These are phyloP conservation scores for Resseliella maxima DNA, from an alignment of 2,888 invertebrate species.

Conservation along the genomic window DNA sequence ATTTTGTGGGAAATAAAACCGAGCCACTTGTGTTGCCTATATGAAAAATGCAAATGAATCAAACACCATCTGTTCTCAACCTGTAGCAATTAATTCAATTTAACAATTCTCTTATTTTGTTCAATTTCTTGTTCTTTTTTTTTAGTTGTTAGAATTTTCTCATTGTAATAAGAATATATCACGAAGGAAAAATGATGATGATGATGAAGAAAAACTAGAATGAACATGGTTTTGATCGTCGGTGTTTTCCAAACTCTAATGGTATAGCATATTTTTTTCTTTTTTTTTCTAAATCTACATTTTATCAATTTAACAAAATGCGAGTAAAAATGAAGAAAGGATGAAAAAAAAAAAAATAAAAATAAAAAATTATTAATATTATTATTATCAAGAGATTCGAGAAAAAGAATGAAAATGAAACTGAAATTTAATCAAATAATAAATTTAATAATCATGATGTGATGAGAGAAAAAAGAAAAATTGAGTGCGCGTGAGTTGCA, in stretches of 20 bases:
- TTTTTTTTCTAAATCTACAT: neutral
- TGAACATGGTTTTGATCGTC: constrained; percentile 25
- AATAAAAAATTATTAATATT: no score
- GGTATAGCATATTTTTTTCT: no score
- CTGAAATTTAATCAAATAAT: no score
- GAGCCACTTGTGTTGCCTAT: neutral
- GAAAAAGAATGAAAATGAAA: no score
- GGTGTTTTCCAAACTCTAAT: neutral
- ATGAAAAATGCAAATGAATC: constrained; percentile 1
- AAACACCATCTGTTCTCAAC: neutral
- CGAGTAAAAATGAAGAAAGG: neutral
- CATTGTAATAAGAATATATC: constrained; percentile 28
- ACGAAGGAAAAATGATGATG: neutral
- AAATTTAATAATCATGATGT: no score
- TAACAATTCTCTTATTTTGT: neutral
- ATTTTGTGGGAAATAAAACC: neutral
- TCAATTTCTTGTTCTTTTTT: neutral
- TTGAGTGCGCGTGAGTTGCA: neutral
- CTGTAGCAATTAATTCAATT: neutral
- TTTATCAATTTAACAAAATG: neutral
- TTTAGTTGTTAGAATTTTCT: constrained; percentile 12
- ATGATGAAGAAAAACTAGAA: no score
- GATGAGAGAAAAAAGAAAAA: no score
- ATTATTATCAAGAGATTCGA: no score
- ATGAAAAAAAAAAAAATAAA: neutral